Percentiles rank a stretch among this genome's conserved stretches.
These are phyloP conservation scores for Unio pictorum DNA, from an alignment of 2,888 invertebrate species.

Conservation along the genomic window DNA sequence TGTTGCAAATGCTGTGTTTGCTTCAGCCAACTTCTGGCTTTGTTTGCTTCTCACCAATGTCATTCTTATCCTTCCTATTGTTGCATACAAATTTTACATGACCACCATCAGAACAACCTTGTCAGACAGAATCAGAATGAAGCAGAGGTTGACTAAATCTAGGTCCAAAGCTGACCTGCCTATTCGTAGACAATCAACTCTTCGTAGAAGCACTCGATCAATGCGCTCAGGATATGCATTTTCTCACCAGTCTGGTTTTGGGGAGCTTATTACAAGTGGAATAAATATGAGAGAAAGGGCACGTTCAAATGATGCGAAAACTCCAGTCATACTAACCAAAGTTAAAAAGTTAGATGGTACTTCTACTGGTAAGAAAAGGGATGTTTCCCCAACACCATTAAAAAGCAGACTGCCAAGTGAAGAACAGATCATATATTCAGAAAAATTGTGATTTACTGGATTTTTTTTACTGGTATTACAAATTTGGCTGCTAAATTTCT, in stretches of 20 bases:
- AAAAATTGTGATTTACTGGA: too few species aligned
- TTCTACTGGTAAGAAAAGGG: too few species aligned
- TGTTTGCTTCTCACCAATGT: conserved; percentile 79
- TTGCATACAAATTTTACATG: conserved; percentile 92
- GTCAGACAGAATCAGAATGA: conserved; percentile 92
- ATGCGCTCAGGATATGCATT: conserved; percentile 98
- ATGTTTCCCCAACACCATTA: too few species aligned
- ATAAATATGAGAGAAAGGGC: conserved; percentile 83
- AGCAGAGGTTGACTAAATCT: conserved; percentile 78
- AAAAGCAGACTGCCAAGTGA: too few species aligned
- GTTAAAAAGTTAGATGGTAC: conserved; percentile 27
- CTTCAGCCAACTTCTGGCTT: conserved; percentile 86
- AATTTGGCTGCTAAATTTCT: too few species aligned
- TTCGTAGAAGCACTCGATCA: conserved; percentile 86
- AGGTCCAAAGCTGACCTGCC: conserved; percentile 63
- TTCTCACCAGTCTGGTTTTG: conserved; percentile 96
- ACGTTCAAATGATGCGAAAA: conserved; percentile 19
- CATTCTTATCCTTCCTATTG: conserved; percentile 91
- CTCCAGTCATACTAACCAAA: conserved; percentile 50
- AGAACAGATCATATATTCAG: too few species aligned
- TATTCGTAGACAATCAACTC: conserved; percentile 70
- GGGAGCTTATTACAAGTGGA: conserved; percentile 95
- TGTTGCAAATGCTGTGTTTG: conserved; percentile 74
- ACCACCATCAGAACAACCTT: conserved; percentile 92
- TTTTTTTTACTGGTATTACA: too few species aligned